Base-by-base conservation (phyloP, 2,888 invertebrate genomes). In the Pristionchus japonicus region DNA sequence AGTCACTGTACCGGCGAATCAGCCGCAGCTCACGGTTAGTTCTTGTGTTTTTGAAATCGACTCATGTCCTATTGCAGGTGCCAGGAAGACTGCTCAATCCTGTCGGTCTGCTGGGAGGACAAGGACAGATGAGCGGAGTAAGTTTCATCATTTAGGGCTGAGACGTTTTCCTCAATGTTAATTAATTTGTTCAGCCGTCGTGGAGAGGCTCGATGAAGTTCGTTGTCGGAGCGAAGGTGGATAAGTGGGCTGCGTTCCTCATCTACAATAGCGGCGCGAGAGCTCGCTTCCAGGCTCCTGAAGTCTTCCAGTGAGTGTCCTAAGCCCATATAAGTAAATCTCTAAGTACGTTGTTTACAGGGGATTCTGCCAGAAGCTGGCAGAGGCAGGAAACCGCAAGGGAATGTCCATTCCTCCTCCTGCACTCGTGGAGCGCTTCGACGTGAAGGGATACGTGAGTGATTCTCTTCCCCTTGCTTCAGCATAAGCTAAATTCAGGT, bases 231-330 rank as follows among this genome's bases (percentile, higher is more conserved):
- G 86, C 86, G 13, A 67, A 64, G 43, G 15, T 67, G 17, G 64
- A 64, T 3, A 86, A 86, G 49, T 86, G 86, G 86, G 86, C 86
- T 20, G 86, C 86, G 9, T 40, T 67, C 67, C 47, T 43, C 31
- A 2, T 86, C 40, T 67, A 43, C 86, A 27, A 40, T 34, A 31
- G 13, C 27, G 1, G 61, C 20, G 61, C 15, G 23, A 52, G 17
- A 23, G 3, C 37, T 40, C 40, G 84, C 11, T 9, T 17, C 31
- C 4, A 40, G 6, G 37, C 61, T 1, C 7, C 34, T 11, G 74
- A 40, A 15, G 37, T n/a, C 40, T 61, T 84, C 40, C 40, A 57
- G 84, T 84, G 61, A 37, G 84, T 84, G 23, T n/a, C n/a, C n/a
- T n/a, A 23, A 20, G 67, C 40, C n/a, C 64, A n/a, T n/a, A n/a